Evolutionary conservation across 2,888 invertebrate species (phyloP).

Genomic region (Apotomis turbidana): DNA sequence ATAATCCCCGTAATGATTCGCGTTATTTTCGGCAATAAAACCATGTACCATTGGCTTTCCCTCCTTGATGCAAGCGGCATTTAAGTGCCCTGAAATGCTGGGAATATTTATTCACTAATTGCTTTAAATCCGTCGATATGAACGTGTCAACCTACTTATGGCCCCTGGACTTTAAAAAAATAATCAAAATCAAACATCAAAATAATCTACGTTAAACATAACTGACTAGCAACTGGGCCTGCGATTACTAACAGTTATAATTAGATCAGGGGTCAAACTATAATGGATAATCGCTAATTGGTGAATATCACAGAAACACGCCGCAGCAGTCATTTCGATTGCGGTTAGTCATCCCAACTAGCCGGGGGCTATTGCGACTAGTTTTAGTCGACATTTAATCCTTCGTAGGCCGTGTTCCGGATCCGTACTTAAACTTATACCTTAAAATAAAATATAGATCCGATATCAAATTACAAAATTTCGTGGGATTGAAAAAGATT

Average conservation of each 20-base stretch:
- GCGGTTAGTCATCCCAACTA: slow-evolving; percentile 4
- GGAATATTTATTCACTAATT: too few relatives aligned
- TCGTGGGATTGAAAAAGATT: too few relatives aligned
- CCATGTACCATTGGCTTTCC: too few relatives aligned
- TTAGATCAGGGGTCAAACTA: background rate
- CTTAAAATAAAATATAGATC: too few relatives aligned
- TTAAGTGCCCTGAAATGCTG: too few relatives aligned
- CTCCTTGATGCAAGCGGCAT: too few relatives aligned
- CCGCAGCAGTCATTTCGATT: slow-evolving; percentile 4
- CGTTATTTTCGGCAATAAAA: too few relatives aligned
- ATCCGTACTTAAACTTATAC: too few relatives aligned
- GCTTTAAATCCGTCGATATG: too few relatives aligned
- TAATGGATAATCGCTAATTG: background rate
- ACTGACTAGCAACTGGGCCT: background rate
- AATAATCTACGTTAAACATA: background rate
- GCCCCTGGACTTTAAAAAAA: background rate
- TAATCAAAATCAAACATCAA: background rate
- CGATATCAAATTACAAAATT: too few relatives aligned
- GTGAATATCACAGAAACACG: background rate
- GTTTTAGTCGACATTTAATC: background rate
- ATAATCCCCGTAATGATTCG: too few relatives aligned
- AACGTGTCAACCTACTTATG: too few relatives aligned
- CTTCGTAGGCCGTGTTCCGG: background rate
- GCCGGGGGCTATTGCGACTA: background rate
- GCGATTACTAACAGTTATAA: background rate